Conservation (phyloP, 1,140 invertebrate species). For the Asbolus verrucosus region DNA sequence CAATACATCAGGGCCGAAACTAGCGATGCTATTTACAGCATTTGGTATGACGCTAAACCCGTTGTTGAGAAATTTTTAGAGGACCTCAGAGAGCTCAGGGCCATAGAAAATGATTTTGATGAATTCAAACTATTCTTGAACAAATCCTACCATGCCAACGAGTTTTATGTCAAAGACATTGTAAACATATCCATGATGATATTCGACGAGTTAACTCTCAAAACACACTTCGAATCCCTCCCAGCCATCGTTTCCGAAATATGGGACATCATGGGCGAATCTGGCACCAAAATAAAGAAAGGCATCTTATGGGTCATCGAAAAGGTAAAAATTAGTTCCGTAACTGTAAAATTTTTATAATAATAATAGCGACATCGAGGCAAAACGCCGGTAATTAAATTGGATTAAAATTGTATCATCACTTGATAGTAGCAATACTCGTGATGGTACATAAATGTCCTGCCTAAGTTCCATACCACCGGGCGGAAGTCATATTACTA, state of each 20-base stretch:
- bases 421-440: too few species aligned
- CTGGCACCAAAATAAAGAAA: slow-evolving; percentile 79
- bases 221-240: slow-evolving; percentile 79
- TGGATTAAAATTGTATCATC: too few species aligned
- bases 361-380: too few species aligned
- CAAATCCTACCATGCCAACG: slow-evolving; percentile 81
- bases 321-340: too few species aligned
- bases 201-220: slow-evolving; percentile 82
- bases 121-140: slow-evolving; percentile 78
- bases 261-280: slow-evolving; percentile 86
- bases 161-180: slow-evolving; percentile 85
- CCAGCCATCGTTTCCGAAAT: slow-evolving; percentile 84
- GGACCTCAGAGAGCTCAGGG: slow-evolving; percentile 77
- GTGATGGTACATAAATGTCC: too few species aligned
- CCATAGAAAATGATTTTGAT: slow-evolving; percentile 79
- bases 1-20: slow-evolving; percentile 75
- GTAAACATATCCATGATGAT: slow-evolving; percentile 75
- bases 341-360: too few species aligned
- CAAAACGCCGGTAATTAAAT: too few species aligned
- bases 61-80: slow-evolving; percentile 77
- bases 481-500: too few species aligned
- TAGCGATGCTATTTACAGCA: slow-evolving; percentile 72
- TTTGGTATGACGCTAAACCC: slow-evolving; percentile 82
- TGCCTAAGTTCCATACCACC: too few species aligned
- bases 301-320: slow-evolving; percentile 81